Evolutionary conservation across 92 coral and sea anemone species (phyloP), one percentile per base, ranked within the genome.

Genomic region (Parazoanthus atlanticus): DNA sequence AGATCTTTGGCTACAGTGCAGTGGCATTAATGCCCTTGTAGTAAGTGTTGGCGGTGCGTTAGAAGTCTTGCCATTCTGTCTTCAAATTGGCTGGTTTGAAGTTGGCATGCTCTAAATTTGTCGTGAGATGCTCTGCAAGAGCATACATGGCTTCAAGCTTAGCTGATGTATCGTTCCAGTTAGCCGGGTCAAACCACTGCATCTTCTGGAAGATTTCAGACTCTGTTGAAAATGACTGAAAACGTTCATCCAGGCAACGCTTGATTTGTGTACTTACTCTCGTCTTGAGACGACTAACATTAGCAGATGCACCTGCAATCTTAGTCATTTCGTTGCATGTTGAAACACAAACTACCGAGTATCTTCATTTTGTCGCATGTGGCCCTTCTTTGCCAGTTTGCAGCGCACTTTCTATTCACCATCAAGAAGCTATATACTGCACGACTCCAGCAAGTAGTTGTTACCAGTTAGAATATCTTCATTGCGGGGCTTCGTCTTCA

Each of bases 181-280:
- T 80, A n/a, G 86, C 91, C 32, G 88, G 88, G 71, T 89, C 82
- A 15, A 89, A 23, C 87, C 91, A 89, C 73, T 54, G 65, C 82
- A 88, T 81, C 79, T 72, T 89, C 75, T 85, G 36, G 78, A 81
- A 89, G 25, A 89, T 72, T 25, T 54, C 64, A 56, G 82, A 78
- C 38, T 47, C 86, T 54, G 85, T 46, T 71, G 81, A 69, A 74
- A 61, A 79, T 25, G 78, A 89, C 28, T 58, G 64, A 76, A 89
- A 89, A 34, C 79, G 88, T 47, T 83, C 78, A 21, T 89, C 76
- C 84, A 84, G 76, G 34, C 84, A 75, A 34, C 67, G 70, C 74
- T 82, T 89, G 81, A 84, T 74, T 36, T 38, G 76, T n/a, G 91
- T 88, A 74, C 84, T 89, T 28, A 89, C 91, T 82, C 86, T 84